Evolutionary conservation across 2,888 invertebrate species (phyloP), one percentile per base, ranked within the genome.

Genomic region (Drosophila melanosoma): DNA sequence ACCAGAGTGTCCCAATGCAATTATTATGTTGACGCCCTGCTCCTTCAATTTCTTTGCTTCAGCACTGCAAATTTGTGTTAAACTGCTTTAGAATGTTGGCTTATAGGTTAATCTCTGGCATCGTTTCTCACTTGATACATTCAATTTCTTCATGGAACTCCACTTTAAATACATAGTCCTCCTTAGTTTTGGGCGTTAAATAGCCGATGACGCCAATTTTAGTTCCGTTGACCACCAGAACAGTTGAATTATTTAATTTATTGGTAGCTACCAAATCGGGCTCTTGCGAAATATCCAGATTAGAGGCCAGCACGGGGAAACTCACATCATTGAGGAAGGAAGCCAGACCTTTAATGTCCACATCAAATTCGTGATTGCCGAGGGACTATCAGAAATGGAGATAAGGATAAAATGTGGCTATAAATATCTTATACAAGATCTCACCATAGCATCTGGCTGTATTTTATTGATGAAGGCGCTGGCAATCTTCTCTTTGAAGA

Each of bases 301-400:
- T 98, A 23, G 96, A 94, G 5, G 96, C 95, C 1, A 98, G 93
- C 2, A 97, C 94, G 0, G 98, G 97, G 77, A 96, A 96, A 0
- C 94, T 94, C 3, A 96, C 94, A 61, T 95, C 94, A 63, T 95
- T 93, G 20, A 98, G 93, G 90, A 97, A 98, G 0, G 97, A 96
- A 12, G 95, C 94, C 20, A 98, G 92, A 7, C 97, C 97, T 1
- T 93, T 93, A 1, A 97, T 94, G 3, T 96, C 96, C 72, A 96
- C 95, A 93, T 98, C 98, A 89, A 98, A 97, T 93, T 99, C 98
- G 92, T 99, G 98, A 91, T 98, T 98, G 32, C 98, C 98, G 74
- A 98, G 94, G 17, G 96, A 96, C 98, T 98, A 32, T 10, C 81
- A 38, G 26, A 23, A 6, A 23, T 1, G 45, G 1, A 15, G 45